phyloP scores from a whole-genome alignment of 2,797 vertebrate species.

The Pitangus sulphuratus region DNA sequence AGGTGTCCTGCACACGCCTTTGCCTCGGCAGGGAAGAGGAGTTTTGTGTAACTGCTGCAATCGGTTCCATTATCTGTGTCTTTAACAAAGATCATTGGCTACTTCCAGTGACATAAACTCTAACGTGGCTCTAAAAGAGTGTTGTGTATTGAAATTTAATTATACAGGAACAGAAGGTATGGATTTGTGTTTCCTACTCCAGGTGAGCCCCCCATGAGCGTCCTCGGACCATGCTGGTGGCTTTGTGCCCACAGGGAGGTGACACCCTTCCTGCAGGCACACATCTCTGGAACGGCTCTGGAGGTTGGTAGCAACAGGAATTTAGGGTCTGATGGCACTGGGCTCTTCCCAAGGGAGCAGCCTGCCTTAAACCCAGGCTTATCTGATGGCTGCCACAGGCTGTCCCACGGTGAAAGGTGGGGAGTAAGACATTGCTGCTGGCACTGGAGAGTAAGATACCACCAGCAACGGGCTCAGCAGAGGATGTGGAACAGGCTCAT shows the following conservation, averaged over 20 bases:
- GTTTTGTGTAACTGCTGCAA: background rate
- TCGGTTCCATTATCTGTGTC: background rate
- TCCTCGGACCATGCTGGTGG: background rate
- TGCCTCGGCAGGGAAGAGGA: background rate
- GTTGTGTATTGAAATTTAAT: background rate
- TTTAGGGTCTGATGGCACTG: background rate
- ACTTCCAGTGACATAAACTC: background rate
- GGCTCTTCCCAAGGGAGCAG: background rate
- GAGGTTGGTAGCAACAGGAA: background rate
- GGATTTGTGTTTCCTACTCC: background rate
- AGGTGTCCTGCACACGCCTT: background rate
- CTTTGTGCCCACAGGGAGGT: background rate
- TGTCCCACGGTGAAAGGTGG: fast-evolving
- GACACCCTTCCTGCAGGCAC: background rate
- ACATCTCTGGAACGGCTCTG: background rate
- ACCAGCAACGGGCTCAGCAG: background rate
- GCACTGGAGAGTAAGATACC: background rate
- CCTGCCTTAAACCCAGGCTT: background rate
- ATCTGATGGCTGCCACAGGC: background rate
- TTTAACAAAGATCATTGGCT: background rate
- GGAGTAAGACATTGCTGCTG: background rate
- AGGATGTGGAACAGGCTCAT: background rate
- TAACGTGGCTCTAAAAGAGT: background rate
- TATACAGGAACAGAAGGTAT: background rate
- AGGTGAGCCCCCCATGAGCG: background rate